phyloP scores from a whole-genome alignment of 1,140 invertebrate genomes.

The Prorops nasuta region DNA sequence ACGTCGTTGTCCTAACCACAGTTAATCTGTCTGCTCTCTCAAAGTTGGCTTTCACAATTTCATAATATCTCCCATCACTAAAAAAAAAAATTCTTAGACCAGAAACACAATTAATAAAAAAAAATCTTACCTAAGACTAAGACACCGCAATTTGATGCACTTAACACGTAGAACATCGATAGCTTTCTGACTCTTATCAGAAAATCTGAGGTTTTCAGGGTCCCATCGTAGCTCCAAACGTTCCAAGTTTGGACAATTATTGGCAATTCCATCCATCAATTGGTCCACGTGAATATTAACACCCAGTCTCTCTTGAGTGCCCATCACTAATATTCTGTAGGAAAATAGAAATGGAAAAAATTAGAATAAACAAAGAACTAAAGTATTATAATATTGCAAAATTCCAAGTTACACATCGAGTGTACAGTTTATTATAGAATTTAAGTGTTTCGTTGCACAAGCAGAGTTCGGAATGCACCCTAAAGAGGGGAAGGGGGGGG shows the following conservation, averaged over 20 bases:
- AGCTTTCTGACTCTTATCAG: slow-evolving; percentile 97
- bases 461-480: not conserved
- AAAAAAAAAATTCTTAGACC: slow-evolving; percentile 35
- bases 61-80: slow-evolving; percentile 98
- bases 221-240: slow-evolving; percentile 96
- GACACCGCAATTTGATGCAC: slow-evolving; percentile 79
- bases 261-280: slow-evolving; percentile 95
- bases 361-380: too few species aligned
- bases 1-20: slow-evolving; percentile 93
- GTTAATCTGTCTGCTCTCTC: slow-evolving; percentile 95
- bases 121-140: slow-evolving; percentile 72
- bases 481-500: slow-evolving; percentile 3
- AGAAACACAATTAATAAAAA: not conserved
- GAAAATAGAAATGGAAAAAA: not conserved
- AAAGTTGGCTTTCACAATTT: slow-evolving; percentile 99
- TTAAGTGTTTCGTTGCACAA: not conserved
- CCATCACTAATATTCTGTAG: slow-evolving; percentile 97
- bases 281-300: slow-evolving; percentile 97
- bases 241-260: slow-evolving; percentile 85
- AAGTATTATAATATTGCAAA: too few species aligned
- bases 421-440: not conserved
- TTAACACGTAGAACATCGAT: slow-evolving; percentile 89
- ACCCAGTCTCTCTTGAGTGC: slow-evolving; percentile 92
- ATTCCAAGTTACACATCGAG: too few species aligned
- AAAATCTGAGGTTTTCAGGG: slow-evolving; percentile 95